Evolutionary conservation across 2,888 invertebrate species (phyloP).

Genomic region (Ectemnius cavifrons): DNA sequence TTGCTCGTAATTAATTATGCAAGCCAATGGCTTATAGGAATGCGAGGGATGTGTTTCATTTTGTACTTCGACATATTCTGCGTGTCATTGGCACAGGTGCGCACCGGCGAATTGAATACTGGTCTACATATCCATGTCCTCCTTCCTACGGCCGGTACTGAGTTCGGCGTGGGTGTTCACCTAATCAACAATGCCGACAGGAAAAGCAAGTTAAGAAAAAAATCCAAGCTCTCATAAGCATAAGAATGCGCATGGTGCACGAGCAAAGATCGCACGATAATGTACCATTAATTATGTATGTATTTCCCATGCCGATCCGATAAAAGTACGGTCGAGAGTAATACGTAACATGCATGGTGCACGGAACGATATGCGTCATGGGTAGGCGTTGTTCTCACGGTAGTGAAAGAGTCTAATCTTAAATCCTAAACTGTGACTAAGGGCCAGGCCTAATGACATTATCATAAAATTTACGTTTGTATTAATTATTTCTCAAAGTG

Average conservation of each 20-base stretch:
- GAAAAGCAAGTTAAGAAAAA: neutral
- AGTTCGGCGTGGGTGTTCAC: constrained; percentile 38
- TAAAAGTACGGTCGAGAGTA: neutral
- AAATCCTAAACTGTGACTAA: neutral
- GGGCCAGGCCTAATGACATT: neutral
- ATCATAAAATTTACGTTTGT: neutral
- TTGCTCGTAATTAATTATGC: neutral
- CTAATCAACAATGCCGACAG: too few relatives aligned
- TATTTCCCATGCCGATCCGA: constrained; percentile 1
- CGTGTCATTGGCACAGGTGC: constrained; percentile 22
- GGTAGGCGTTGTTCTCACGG: neutral
- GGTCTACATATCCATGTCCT: constrained; percentile 32
- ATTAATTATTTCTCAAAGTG: too few relatives aligned
- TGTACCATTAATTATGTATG: neutral
- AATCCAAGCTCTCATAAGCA: neutral
- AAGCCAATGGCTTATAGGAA: constrained; percentile 19
- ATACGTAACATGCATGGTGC: constrained; percentile 4
- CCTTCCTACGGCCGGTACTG: constrained; percentile 46
- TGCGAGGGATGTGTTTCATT: constrained; percentile 17
- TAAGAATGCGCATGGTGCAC: too few relatives aligned
- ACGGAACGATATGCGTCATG: neutral
- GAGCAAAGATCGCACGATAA: too few relatives aligned
- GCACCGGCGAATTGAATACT: constrained; percentile 45
- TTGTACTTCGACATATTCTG: constrained; percentile 34
- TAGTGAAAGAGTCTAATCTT: neutral